Conservation (phyloP, 2,888 invertebrate species). For the Hyalella azteca region DNA sequence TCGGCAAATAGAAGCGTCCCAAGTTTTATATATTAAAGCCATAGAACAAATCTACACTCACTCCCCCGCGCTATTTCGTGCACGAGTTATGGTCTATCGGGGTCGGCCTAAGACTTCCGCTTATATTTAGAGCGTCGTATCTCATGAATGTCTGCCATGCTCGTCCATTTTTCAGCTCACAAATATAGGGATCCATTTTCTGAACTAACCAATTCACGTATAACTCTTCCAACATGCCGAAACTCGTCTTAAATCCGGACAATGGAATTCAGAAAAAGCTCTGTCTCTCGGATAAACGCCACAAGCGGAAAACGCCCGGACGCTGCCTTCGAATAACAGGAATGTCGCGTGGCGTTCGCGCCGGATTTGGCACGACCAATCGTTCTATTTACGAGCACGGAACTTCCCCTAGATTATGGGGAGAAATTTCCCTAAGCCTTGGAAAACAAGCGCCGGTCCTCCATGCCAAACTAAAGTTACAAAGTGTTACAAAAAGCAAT, state of each 20-base stretch:
- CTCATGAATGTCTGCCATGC: background rate
- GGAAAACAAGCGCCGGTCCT: slow-evolving; percentile 2
- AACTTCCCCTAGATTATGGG: slow-evolving; percentile 25
- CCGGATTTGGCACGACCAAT: slow-evolving; percentile 26
- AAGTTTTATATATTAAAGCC: slow-evolving; percentile 31
- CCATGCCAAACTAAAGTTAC: slow-evolving; percentile 4
- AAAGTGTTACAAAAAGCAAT: background rate
- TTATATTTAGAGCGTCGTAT: background rate
- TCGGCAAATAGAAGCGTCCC: slow-evolving; percentile 12
- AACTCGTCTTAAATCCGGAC: slow-evolving; percentile 8
- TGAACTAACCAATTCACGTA: slow-evolving; percentile 17
- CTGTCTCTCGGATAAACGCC: slow-evolving; percentile 28
- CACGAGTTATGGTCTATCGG: slow-evolving; percentile 10
- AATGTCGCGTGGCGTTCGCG: background rate
- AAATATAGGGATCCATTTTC: slow-evolving; percentile 9
- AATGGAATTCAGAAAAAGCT: slow-evolving; percentile 24
- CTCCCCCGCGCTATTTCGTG: background rate
- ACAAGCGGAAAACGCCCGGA: slow-evolving; percentile 33
- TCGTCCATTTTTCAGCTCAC: background rate
- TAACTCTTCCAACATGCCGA: background rate
- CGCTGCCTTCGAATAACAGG: slow-evolving; percentile 27
- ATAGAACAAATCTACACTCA: background rate
- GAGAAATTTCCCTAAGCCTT: slow-evolving; percentile 22
- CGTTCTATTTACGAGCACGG: slow-evolving; percentile 31
- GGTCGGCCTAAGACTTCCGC: background rate